Evolutionary conservation across 2,797 vertebrate species (phyloP), one percentile per base, ranked within the genome.

Genomic region (Momotus momota): DNA sequence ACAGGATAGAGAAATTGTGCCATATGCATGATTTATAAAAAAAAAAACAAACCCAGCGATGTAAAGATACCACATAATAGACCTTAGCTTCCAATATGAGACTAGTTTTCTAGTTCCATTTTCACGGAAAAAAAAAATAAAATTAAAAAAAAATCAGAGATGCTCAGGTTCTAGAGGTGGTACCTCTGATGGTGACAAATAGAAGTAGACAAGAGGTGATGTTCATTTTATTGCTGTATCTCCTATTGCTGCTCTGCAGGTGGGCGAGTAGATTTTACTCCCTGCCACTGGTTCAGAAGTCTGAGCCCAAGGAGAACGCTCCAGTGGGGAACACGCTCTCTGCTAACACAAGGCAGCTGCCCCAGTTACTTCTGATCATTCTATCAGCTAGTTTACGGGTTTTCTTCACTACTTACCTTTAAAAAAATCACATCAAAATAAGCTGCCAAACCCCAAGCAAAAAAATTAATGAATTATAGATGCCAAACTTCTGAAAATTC

Each of bases 1-100:
- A 25, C 11, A 35, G 46, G 73, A n/a, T 2, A 46, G 14, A 60
- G n/a, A 74, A 73, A 8, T 21, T 21, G 29, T 60, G 41, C 25
- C 33, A 41, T 5, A 46, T 51, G 55, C 22, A 6, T 51, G 70
- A 54, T 49, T 94, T 51, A 16, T 0, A 45, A 22, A 57, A 45
- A 67, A 45, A 67, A 1, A 35, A 35, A 35, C 10, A 75, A 46
- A 20, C 1, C 43, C 72, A 61, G 46, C 29, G 60, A 64, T 81
- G 74, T 57, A 35, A 74, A 81, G 31, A 46, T 5, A 31, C 8
- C 54, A 14, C 0, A 1, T 0, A 57, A 33, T 6, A 16, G 29
- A 60, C 7, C 54, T 51, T 5, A 33, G 61, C 51, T 25, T 46
- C 57, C 85, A 35, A 16, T 0, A 16, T 2, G 5, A 74, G 45